A percentile compares a stretch with the other conserved stretches of the same genome.
Evolutionary conservation across 2,888 invertebrate genomes (phyloP).

Genomic region (Trissolcus japonicus): DNA sequence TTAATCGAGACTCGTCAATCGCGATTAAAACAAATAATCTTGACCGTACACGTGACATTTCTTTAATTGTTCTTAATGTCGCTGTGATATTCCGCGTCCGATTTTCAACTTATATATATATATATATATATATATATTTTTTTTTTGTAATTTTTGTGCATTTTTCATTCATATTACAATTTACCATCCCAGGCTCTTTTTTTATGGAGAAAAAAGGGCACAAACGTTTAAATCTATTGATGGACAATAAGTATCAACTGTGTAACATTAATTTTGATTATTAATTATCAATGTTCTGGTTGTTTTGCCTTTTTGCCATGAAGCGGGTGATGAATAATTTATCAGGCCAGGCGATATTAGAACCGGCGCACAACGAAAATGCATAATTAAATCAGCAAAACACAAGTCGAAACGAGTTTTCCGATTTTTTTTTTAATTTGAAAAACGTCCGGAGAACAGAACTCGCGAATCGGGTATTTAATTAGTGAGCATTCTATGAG

Average conservation of each 20-base stretch:
- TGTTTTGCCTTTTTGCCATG: conserved; percentile 18
- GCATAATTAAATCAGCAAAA: conserved; percentile 39
- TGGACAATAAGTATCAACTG: not conserved
- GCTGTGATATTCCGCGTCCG: conserved; percentile 43
- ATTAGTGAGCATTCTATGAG: conserved; percentile 38
- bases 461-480: conserved; percentile 34
- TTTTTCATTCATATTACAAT: too few species aligned
- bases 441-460: conserved; percentile 21
- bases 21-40: conserved; percentile 63
- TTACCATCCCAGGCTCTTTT: too few species aligned
- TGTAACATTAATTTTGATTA: conserved; percentile 23
- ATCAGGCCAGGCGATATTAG: conserved; percentile 41
- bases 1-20: conserved; percentile 66
- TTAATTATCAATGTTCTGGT: conserved; percentile 24
- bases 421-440: conserved; percentile 33
- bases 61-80: conserved; percentile 48
- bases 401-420: conserved; percentile 46
- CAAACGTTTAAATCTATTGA: not conserved
- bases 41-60: conserved; percentile 35
- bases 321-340: conserved; percentile 34
- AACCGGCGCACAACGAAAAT: conserved; percentile 30
- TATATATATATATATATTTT: too few species aligned
- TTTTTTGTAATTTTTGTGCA: not conserved
- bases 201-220: not conserved
- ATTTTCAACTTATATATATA: conserved; percentile 18